Conservation (phyloP, 2,113 vertebrate species). For the Corythornis cristatus region DNA sequence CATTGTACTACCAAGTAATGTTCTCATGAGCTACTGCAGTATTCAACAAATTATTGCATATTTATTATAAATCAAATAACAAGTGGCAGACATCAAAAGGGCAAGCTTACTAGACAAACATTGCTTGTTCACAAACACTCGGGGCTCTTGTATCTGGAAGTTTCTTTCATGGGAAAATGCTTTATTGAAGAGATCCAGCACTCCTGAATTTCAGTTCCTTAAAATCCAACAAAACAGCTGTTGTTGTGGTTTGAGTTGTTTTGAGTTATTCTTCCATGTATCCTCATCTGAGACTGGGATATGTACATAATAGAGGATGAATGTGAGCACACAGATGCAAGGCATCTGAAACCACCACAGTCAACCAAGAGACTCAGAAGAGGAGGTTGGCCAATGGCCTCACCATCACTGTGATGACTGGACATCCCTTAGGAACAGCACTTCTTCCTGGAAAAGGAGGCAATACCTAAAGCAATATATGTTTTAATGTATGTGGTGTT, state of each 20-base stretch:
- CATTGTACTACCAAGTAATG: neutral
- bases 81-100: neutral
- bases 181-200: constrained; percentile 15
- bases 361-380: neutral
- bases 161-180: neutral
- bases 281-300: neutral
- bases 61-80: neutral
- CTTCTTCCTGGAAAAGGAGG: neutral
- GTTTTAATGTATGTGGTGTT: neutral
- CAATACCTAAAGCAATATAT: neutral
- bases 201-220: neutral
- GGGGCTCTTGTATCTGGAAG: neutral
- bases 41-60: neutral
- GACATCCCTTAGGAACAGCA: neutral
- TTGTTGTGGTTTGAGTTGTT: neutral
- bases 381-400: neutral
- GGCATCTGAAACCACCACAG: neutral
- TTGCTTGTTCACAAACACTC: neutral
- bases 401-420: neutral
- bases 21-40: neutral
- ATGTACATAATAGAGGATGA: neutral
- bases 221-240: constrained; percentile 9
- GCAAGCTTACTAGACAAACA: neutral
- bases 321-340: neutral
- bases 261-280: neutral